phyloP scores from a whole-genome alignment of 2,113 vertebrate species.

The Chunga burmeisteri region DNA sequence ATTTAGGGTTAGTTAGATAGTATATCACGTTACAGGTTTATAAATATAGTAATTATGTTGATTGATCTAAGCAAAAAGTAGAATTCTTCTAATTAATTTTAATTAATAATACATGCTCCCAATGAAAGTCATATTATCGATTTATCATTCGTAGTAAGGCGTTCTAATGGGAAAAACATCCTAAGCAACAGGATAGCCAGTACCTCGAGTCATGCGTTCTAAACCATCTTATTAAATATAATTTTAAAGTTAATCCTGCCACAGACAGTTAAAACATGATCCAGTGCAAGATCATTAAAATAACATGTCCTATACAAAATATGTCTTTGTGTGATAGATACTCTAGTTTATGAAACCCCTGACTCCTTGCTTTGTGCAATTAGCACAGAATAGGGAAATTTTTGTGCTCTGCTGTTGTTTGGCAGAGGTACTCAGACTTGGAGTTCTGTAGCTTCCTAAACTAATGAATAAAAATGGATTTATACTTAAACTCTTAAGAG shows the following conservation, averaged over 20 bases:
- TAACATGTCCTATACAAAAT: not conserved
- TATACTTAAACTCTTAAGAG: not conserved
- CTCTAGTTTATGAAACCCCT: not conserved
- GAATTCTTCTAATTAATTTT: not conserved
- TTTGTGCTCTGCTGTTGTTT: not conserved
- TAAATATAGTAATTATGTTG: not conserved
- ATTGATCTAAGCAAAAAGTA: not conserved
- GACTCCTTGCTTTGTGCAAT: not conserved
- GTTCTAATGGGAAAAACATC: not conserved
- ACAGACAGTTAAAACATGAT: not conserved
- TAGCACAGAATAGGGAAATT: not conserved
- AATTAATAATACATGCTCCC: not conserved
- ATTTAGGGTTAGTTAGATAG: not conserved
- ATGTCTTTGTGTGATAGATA: not conserved
- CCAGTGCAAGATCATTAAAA: not conserved
- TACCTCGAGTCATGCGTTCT: not conserved
- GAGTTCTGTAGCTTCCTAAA: not conserved
- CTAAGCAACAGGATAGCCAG: not conserved
- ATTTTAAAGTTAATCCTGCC: not conserved
- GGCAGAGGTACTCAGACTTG: not conserved
- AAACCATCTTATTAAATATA: not conserved
- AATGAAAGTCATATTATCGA: not conserved
- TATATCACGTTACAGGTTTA: not conserved
- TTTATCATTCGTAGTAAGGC: not conserved
- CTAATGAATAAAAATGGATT: conserved; percentile 25